phyloP scores from a whole-genome alignment of 2,888 invertebrate genomes.

The Thereva unica region DNA sequence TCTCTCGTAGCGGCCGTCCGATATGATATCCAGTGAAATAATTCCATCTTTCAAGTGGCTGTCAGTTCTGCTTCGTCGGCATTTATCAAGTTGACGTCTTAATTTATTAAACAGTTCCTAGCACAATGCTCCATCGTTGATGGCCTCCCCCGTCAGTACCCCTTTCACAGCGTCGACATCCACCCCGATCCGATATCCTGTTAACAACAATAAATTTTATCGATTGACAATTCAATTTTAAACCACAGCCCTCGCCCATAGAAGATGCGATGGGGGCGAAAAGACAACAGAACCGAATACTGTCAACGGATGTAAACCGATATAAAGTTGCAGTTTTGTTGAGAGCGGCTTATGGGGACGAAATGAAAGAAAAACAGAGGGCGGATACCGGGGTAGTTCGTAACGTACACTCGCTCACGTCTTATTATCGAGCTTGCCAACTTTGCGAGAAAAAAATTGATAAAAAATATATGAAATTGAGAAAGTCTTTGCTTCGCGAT shows the following conservation, averaged over 20 bases:
- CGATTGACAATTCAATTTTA: slow-evolving; percentile 38
- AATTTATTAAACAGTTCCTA: slow-evolving; percentile 34
- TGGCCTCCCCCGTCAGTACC: slow-evolving; percentile 3
- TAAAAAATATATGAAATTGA: slow-evolving; percentile 1
- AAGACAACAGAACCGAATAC: slow-evolving; percentile 5
- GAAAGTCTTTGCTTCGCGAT: neutral
- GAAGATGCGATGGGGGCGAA: slow-evolving; percentile 21
- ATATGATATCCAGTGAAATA: too few relatives aligned
- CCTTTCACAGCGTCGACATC: slow-evolving; percentile 7
- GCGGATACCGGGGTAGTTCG: too few relatives aligned
- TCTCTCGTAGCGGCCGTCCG: too few relatives aligned
- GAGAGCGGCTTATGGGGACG: neutral
- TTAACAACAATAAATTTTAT: slow-evolving; percentile 38
- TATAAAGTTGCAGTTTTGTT: neutral
- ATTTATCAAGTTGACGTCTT: slow-evolving; percentile 36
- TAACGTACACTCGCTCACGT: too few relatives aligned
- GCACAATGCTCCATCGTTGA: slow-evolving; percentile 25
- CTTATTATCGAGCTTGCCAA: slow-evolving; percentile 1
- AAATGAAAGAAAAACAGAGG: too few relatives aligned
- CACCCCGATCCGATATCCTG: slow-evolving; percentile 22
- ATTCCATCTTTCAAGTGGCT: slow-evolving; percentile 1
- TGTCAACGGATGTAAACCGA: slow-evolving; percentile 2
- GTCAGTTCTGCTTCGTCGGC: slow-evolving; percentile 8
- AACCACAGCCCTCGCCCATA: slow-evolving; percentile 16
- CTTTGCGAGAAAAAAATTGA: slow-evolving; percentile 7